Percentiles rank a stretch among this genome's conserved stretches.
Conservation (phyloP, 2,888 invertebrate species). For the Argyresthia goedartella region DNA sequence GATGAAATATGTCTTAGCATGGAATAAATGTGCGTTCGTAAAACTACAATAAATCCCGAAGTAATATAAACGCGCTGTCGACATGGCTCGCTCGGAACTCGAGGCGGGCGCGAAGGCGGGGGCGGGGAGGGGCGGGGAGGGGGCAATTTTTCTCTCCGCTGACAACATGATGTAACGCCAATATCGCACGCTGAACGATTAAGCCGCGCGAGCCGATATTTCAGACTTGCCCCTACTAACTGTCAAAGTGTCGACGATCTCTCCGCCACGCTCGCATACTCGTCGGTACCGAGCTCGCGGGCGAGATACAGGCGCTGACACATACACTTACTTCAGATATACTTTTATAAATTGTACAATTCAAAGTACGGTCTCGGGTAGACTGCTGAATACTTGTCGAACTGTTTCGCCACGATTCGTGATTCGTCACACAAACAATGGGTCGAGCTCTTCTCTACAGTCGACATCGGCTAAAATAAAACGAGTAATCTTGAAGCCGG, state of each 20-base stretch:
- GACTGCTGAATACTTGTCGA: not conserved
- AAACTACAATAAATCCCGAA: constrained; percentile 61
- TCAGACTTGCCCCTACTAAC: constrained; percentile 68
- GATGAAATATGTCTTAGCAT: constrained; percentile 10
- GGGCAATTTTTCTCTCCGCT: constrained; percentile 68
- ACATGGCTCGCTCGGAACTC: constrained; percentile 30
- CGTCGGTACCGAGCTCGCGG: not conserved
- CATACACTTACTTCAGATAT: not conserved
- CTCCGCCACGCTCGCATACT: not conserved
- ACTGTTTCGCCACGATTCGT: no score
- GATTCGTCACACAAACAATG: no score
- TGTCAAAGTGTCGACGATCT: constrained; percentile 58
- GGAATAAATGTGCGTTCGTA: constrained; percentile 48
- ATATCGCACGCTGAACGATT: constrained; percentile 70
- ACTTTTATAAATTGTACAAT: not conserved
- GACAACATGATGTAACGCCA: constrained; percentile 71
- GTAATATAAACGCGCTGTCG: constrained; percentile 64
- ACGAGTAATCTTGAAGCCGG: constrained; percentile 39
- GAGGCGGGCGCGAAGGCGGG: constrained; percentile 26
- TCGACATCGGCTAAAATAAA: constrained; percentile 9
- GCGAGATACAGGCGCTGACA: not conserved
- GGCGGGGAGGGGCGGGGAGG: constrained; percentile 30
- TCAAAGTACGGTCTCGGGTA: not conserved
- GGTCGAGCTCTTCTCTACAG: no score
- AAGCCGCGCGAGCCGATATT: constrained; percentile 69